Conservation (phyloP, 2,797 vertebrate species). For the Macropus fuliginosus region DNA sequence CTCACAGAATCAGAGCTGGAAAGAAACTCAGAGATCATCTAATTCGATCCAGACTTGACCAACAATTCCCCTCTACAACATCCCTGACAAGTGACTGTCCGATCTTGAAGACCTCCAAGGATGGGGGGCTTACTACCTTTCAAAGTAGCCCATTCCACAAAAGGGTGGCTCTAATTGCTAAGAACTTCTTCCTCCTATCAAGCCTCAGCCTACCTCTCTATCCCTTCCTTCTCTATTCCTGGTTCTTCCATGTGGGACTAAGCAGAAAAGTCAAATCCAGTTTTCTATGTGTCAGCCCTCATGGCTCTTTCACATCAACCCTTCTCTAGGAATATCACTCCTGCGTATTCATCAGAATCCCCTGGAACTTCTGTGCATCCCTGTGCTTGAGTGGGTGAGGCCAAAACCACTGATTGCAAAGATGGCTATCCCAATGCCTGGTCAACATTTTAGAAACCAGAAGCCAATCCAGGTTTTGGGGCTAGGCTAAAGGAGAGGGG, state of each 20-base stretch:
- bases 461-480: rapidly evolving
- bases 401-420: background rate
- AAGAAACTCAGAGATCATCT: background rate
- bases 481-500: background rate
- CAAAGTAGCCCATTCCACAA: background rate
- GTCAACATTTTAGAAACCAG: background rate
- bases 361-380: background rate
- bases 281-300: background rate
- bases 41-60: background rate
- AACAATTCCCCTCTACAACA: background rate
- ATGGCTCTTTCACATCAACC: background rate
- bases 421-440: background rate
- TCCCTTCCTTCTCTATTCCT: background rate
- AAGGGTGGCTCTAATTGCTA: background rate
- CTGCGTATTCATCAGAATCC: background rate
- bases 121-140: background rate
- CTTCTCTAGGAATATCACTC: background rate
- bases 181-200: background rate
- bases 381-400: background rate
- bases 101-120: background rate
- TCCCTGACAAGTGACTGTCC: background rate
- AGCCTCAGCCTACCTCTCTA: background rate
- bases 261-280: background rate
- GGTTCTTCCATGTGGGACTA: background rate
- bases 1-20: background rate